Evolutionary conservation across 2,113 vertebrate genomes (phyloP).

Genomic region (Pterocles burchelli): DNA sequence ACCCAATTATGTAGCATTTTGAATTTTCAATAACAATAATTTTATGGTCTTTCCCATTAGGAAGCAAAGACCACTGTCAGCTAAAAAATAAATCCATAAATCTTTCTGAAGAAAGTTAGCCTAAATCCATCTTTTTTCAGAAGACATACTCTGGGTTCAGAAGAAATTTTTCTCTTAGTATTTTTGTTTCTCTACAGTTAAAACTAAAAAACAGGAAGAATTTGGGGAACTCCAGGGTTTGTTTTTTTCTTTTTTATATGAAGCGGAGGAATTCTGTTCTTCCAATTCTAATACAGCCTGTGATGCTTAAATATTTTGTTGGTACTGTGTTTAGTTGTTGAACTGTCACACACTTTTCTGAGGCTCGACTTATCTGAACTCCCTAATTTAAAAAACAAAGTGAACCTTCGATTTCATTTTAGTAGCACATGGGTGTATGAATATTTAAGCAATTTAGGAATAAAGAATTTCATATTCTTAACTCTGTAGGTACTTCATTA

Average conservation of each 20-base stretch:
- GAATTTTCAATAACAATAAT: background rate
- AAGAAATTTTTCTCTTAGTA: background rate
- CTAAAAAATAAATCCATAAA: too few species aligned
- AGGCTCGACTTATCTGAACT: background rate
- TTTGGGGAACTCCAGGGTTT: background rate
- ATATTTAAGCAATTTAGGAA: background rate
- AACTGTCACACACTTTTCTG: background rate
- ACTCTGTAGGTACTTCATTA: background rate
- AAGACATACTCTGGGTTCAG: background rate
- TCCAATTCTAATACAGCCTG: background rate
- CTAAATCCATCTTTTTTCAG: background rate
- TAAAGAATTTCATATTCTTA: background rate
- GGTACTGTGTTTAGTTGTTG: background rate
- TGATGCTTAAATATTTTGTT: background rate
- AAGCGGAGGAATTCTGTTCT: background rate
- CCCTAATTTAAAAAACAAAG: background rate
- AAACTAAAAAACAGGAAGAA: background rate
- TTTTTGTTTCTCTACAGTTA: background rate
- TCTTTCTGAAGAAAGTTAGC: background rate
- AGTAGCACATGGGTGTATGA: background rate
- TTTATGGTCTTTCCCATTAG: background rate
- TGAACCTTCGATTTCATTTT: constrained; percentile 7
- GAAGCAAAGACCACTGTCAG: background rate
- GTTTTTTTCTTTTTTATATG: background rate
- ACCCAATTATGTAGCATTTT: background rate